These are phyloP conservation scores for Acleris sparsana DNA, from an alignment of 2,888 invertebrate species.

Conservation along the genomic window DNA sequence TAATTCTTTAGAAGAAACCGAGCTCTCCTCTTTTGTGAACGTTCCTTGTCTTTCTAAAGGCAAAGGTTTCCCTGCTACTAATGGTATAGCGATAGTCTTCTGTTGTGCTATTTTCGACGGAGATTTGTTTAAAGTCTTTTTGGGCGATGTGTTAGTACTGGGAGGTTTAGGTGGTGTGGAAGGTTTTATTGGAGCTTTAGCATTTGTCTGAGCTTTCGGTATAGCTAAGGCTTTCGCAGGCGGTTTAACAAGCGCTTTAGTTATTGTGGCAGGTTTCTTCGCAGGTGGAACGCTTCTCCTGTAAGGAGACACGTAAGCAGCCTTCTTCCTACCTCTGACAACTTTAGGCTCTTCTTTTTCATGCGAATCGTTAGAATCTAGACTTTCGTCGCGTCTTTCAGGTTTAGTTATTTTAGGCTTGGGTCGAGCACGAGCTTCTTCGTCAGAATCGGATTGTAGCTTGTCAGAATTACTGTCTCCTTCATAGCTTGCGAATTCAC, in stretches of 20 bases:
- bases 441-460: slow-evolving; percentile 74
- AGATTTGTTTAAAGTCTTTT: slow-evolving; percentile 62
- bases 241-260: slow-evolving; percentile 49
- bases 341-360: slow-evolving; percentile 81
- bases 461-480: slow-evolving; percentile 84
- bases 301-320: slow-evolving; percentile 86
- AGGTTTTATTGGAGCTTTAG: slow-evolving; percentile 62
- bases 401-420: slow-evolving; percentile 86
- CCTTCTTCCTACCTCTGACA: slow-evolving; percentile 87
- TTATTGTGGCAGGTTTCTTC: slow-evolving; percentile 58
- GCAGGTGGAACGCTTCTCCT: slow-evolving; percentile 62
- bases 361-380: slow-evolving; percentile 75
- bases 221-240: slow-evolving; percentile 49
- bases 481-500: slow-evolving; percentile 80
- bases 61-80: slow-evolving; percentile 65
- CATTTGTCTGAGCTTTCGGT: slow-evolving; percentile 59
- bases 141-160: slow-evolving; percentile 67
- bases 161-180: slow-evolving; percentile 53
- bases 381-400: slow-evolving; percentile 66
- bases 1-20: slow-evolving; percentile 65
- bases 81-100: slow-evolving; percentile 55
- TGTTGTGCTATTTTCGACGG: slow-evolving; percentile 58
- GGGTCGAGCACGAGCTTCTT: slow-evolving; percentile 60
- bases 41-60: slow-evolving; percentile 93
- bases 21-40: slow-evolving; percentile 93